Conservation (phyloP, 2,797 vertebrate species). For the Clamator glandarius region DNA sequence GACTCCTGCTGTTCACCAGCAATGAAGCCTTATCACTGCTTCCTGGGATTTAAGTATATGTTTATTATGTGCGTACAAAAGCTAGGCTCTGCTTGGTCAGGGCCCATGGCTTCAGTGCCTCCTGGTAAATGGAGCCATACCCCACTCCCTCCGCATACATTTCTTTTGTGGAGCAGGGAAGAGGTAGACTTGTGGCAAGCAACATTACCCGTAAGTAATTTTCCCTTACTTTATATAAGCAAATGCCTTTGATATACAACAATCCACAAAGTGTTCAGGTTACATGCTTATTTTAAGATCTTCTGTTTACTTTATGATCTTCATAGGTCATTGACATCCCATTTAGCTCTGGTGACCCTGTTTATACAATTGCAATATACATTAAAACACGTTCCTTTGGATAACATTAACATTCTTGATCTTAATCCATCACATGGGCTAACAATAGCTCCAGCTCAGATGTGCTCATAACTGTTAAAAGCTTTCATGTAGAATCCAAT, state of each 20-base stretch:
- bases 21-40: not conserved
- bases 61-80: not conserved
- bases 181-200: slow-evolving; percentile 71
- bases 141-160: slow-evolving; percentile 12
- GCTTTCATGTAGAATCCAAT: slow-evolving; percentile 83
- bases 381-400: slow-evolving; percentile 85
- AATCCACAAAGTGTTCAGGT: slow-evolving; percentile 80
- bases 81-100: not conserved
- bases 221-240: slow-evolving; percentile 80
- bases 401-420: slow-evolving; percentile 88
- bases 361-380: slow-evolving; percentile 87
- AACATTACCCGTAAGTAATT: slow-evolving; percentile 77
- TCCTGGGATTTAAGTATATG: not conserved
- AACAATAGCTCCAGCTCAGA: slow-evolving; percentile 84
- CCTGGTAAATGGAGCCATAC: slow-evolving; percentile 32
- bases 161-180: slow-evolving; percentile 60
- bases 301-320: slow-evolving; percentile 89
- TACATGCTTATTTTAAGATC: slow-evolving; percentile 86
- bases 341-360: slow-evolving; percentile 88
- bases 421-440: slow-evolving; percentile 86
- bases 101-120: not conserved
- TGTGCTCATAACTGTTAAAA: slow-evolving; percentile 82
- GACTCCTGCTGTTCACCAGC: not conserved
- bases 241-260: slow-evolving; percentile 78
- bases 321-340: slow-evolving; percentile 87